Base-by-base conservation (phyloP, 2,888 invertebrate species). In the Rhaphigaster nebulosa region DNA sequence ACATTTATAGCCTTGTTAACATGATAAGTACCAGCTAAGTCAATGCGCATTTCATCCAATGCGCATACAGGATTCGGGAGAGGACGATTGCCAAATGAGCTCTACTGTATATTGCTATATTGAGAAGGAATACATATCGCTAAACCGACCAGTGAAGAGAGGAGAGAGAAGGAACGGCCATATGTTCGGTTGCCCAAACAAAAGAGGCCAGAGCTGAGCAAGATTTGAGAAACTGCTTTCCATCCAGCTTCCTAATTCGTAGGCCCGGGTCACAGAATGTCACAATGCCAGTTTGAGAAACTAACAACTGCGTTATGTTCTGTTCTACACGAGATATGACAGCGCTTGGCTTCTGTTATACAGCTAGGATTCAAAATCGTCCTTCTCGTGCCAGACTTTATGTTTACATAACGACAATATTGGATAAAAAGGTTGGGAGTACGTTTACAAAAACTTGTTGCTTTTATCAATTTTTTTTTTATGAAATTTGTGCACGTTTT, bases 181-280 rank as follows among this genome's bases (percentile, higher is more conserved):
- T 65, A 29, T 65, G 65, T 29, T 65, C 15, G 65, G 70, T 76
- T 76, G 70, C 70, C 70, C 20, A 76, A 76, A 76, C 70, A 34
- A 76, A 76, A 38, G 70, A 76, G 70, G 70, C 38, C 70, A 76
- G 70, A 65, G 29, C 65, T 80, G 80, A 41, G 70, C 34, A 70
- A 34, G 45, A 80, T 80, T 80, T 84, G n/a, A 50, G n/a, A 84
- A 84, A 41, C 84, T 80, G 45, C 41, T 45, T 80, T 80, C 80
- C 80, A 45, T 38, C 45, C 38, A 84, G 45, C 84, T 84, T 84
- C 84, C 84, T 45, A 84, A 84, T 84, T 84, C 45, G 84, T n/a
- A 26, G 45, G 45, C 45, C 38, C 41, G 41, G 23, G 6, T 20
- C 6, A 34, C 23, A n/a, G 6, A 45, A 84, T 84, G 88, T 56